These are phyloP conservation scores for Serinus canaria DNA, from an alignment of 2,113 vertebrate genomes.

Conservation along the genomic window DNA sequence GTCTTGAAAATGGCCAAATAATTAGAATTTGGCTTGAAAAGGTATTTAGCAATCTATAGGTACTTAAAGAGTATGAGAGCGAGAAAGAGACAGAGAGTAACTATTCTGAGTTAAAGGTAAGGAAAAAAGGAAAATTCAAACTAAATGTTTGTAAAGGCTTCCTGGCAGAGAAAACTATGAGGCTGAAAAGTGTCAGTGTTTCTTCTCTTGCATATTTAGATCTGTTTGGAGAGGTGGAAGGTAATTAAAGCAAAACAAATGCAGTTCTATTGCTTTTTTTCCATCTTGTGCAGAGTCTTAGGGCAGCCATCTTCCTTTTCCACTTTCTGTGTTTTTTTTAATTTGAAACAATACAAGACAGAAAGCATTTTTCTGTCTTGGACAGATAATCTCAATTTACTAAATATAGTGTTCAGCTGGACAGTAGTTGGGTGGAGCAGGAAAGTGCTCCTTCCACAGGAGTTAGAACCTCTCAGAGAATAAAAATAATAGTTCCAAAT, in stretches of 20 bases:
- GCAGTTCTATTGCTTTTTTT: background rate
- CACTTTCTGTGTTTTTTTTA: background rate
- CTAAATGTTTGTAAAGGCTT: background rate
- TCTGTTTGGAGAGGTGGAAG: background rate
- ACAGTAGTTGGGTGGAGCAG: conserved; percentile 56
- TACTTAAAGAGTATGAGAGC: background rate
- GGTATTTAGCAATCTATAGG: background rate
- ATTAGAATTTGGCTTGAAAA: background rate
- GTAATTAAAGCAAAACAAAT: background rate
- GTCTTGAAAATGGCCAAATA: background rate
- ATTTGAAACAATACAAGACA: conserved; percentile 34
- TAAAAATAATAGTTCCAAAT: conserved; percentile 39
- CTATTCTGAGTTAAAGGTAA: background rate
- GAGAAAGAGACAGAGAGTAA: background rate
- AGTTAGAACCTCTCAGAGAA: background rate
- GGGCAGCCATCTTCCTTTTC: background rate
- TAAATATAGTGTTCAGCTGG: conserved; percentile 50
- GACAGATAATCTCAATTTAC: conserved; percentile 21
- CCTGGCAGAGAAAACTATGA: background rate
- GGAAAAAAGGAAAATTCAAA: background rate
- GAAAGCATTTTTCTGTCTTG: conserved; percentile 43
- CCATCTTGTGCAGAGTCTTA: background rate
- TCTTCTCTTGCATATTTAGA: background rate
- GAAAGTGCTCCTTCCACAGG: conserved; percentile 37
- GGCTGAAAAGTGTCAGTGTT: background rate